Base-by-base conservation (phyloP, 2,888 invertebrate species). In the Limnephilus auricula region DNA sequence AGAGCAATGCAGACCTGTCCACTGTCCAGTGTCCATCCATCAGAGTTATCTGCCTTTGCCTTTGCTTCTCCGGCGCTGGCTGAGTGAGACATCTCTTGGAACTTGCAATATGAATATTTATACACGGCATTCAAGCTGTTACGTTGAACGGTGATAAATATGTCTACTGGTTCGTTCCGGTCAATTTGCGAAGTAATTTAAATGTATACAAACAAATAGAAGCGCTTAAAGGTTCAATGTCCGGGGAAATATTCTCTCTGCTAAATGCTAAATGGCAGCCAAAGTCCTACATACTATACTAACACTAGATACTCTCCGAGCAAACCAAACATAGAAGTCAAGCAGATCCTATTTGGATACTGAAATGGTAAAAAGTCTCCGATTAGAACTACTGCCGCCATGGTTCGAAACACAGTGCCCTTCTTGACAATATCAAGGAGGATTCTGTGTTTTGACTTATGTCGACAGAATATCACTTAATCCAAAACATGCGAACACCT, bases 111-210 rank as follows among this genome's bases (percentile, higher is more conserved):
- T 50, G 31, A 50, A 50, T 31, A 50, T 31, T 85, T 45, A 45
- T 86, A 31, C n/a, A 86, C 86, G 31, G n/a, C 31, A 31, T 31
- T 25, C 86, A 50, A 50, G 45, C 45, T 50, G 86, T 86, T n/a
- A 86, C 50, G n/a, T 50, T 86, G 86, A 50, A 31, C 50, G 86
- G 65, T 50, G 86, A 86, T 86, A 86, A 86, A 86, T 86, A 86
- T 31, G 50, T 86, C 86, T 50, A 65, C 45, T 50, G 50, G 65
- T 86, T 31, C 40, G 86, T 86, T 50, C 86, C 86, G 50, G 45
- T 86, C 86, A 32, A 85, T 85, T 85, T 50, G 45, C 37, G 10
- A 45, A n/a, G 85, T 45, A 85, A 85, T 86, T 86, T 86, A 86
- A 86, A 86, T 45, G 45, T 86, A 86, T 86, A 45, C 86, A 86